A percentile compares a stretch with the other conserved stretches of the same genome.
These are phyloP conservation scores for Pimephales promelas DNA, from an alignment of 2,113 vertebrate species.

Conservation along the genomic window DNA sequence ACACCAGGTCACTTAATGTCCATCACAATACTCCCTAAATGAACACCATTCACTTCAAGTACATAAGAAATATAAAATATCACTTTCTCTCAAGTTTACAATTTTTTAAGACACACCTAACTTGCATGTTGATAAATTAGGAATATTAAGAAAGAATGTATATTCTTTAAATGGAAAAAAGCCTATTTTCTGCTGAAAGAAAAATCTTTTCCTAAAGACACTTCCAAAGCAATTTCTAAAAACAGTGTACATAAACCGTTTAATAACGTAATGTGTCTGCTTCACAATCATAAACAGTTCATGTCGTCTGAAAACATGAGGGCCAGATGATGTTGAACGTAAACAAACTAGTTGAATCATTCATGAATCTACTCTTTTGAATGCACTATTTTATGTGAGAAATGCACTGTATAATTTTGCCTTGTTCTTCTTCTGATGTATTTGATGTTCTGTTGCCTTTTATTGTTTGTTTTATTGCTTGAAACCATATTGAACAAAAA, in stretches of 20 bases:
- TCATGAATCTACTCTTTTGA: background rate
- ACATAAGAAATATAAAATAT: constrained; percentile 38
- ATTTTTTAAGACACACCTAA: constrained; percentile 44
- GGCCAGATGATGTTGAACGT: background rate
- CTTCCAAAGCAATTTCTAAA: constrained; percentile 44
- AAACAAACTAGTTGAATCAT: background rate
- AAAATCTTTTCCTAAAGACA: constrained; percentile 39
- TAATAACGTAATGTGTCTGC: constrained; percentile 15
- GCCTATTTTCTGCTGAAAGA: constrained; percentile 42
- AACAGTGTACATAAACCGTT: constrained; percentile 25
- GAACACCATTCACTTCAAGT: constrained; percentile 28
- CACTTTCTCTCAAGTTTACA: constrained; percentile 47
- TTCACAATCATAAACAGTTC: background rate
- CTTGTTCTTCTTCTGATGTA: constrained; percentile 3
- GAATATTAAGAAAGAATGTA: constrained; percentile 41
- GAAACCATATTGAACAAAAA: constrained; percentile 2
- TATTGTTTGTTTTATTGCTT: background rate
- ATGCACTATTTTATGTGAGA: constrained; percentile 17
- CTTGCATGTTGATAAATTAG: constrained; percentile 45
- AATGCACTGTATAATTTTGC: constrained; percentile 2
- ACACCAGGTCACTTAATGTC: constrained; percentile 21
- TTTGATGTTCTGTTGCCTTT: background rate
- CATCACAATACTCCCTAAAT: constrained; percentile 31
- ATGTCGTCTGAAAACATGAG: background rate
- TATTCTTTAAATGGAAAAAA: constrained; percentile 38